These are phyloP conservation scores for Nannobrachium achirus DNA, from an alignment of 2,113 vertebrate species.

Conservation along the genomic window DNA sequence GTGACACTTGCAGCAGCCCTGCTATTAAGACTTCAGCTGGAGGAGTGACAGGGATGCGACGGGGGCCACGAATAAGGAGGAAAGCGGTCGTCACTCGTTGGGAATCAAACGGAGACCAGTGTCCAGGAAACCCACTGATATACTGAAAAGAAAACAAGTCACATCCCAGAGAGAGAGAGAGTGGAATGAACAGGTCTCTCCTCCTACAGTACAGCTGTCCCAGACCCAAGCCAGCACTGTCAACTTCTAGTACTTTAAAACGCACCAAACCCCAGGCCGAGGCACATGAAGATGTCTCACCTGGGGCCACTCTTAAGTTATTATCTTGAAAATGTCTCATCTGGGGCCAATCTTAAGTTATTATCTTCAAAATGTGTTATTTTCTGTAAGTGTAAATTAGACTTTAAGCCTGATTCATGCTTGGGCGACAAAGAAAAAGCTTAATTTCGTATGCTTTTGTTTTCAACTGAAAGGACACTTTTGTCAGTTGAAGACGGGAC, in stretches of 20 bases:
- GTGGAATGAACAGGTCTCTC: neutral
- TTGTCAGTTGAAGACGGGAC: too few species aligned
- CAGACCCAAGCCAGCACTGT: neutral
- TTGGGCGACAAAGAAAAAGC: too few species aligned
- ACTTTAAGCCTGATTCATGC: too few species aligned
- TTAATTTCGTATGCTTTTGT: too few species aligned
- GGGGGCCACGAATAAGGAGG: conserved; percentile 10
- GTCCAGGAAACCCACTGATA: conserved; percentile 16
- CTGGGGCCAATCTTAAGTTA: too few species aligned
- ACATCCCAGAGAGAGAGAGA: conserved; percentile 8
- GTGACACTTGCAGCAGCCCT: neutral
- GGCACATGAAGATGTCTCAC: neutral
- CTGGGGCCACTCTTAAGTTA: conserved; percentile 2
- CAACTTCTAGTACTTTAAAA: neutral
- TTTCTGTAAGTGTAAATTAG: too few species aligned
- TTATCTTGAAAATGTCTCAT: too few species aligned
- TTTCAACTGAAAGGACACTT: too few species aligned
- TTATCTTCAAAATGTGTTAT: too few species aligned
- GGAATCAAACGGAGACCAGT: conserved; percentile 6
- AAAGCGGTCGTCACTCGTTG: conserved; percentile 20
- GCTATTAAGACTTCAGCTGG: neutral
- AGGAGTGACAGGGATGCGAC: conserved; percentile 4
- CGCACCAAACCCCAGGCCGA: neutral
- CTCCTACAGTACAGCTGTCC: too few species aligned
- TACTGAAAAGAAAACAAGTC: conserved; percentile 6